Evolutionary conservation across 2,797 vertebrate genomes (phyloP).

Genomic region (Chromis chromis): DNA sequence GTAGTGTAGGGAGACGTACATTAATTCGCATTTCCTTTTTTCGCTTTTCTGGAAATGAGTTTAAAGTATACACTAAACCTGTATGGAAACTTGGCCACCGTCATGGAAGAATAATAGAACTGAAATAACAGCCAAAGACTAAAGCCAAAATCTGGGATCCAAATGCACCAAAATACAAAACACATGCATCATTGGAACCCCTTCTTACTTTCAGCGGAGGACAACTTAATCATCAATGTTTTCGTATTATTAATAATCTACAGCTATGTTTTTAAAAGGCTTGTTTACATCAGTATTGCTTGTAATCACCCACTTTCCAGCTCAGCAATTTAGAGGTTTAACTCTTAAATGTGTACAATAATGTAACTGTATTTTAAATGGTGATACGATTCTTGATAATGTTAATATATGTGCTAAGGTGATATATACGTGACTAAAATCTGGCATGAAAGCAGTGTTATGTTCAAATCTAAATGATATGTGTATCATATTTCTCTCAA

Average conservation of each 20-base stretch:
- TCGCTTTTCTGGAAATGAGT: background rate
- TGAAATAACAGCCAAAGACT: background rate
- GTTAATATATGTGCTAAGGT: slow-evolving; percentile 26
- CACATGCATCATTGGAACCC: slow-evolving; percentile 1
- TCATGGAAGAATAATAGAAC: slow-evolving; percentile 6
- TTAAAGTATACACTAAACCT: background rate
- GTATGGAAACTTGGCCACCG: background rate
- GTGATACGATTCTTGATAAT: slow-evolving; percentile 3
- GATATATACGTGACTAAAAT: slow-evolving; percentile 37
- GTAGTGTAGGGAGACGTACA: background rate
- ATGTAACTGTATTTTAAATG: slow-evolving; percentile 25
- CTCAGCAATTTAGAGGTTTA: background rate
- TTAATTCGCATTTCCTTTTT: background rate
- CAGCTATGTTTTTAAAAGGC: background rate
- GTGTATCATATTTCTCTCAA: slow-evolving; percentile 66
- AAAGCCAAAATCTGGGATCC: background rate
- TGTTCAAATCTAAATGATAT: slow-evolving; percentile 70
- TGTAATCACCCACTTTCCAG: background rate
- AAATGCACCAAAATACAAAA: slow-evolving; percentile 9
- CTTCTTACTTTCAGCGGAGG: background rate
- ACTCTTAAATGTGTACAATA: background rate
- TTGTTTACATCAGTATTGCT: slow-evolving; percentile 1
- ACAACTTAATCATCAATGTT: slow-evolving; percentile 1
- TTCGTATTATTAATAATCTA: slow-evolving; percentile 4
- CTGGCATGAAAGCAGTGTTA: slow-evolving; percentile 41